phyloP scores from a whole-genome alignment of 2,113 vertebrate genomes.

The Potamarius usumacintae region DNA sequence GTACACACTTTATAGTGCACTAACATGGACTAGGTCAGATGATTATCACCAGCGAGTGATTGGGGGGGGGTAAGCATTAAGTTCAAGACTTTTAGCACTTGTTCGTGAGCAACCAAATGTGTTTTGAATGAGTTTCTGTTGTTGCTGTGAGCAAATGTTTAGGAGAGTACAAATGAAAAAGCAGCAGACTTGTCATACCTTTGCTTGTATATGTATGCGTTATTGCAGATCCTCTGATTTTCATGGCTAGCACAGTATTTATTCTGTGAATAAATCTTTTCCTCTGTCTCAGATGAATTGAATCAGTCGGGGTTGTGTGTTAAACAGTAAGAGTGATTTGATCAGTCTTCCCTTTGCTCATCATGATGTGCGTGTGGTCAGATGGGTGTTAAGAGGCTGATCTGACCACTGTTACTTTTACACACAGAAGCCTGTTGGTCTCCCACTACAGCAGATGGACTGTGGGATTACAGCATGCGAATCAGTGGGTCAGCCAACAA shows the following conservation, averaged over 20 bases:
- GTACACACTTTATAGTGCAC: constrained; percentile 2
- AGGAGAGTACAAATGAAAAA: background rate
- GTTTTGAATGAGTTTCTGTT: background rate
- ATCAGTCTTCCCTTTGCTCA: background rate
- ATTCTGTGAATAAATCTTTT: constrained; percentile 44
- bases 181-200: background rate
- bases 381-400: background rate
- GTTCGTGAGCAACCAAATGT: constrained; percentile 7
- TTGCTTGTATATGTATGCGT: constrained; percentile 4
- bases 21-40: background rate
- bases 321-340: background rate
- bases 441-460: constrained; percentile 33
- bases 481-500: constrained; percentile 40
- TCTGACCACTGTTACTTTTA: background rate
- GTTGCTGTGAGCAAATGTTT: background rate
- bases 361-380: background rate
- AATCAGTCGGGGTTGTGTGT: constrained; percentile 18
- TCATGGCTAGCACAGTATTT: constrained; percentile 38
- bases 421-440: constrained; percentile 12
- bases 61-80: background rate
- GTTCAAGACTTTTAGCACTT: background rate
- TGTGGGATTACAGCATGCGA: constrained; percentile 38
- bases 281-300: constrained; percentile 23
- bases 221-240: constrained; percentile 23
- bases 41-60: constrained; percentile 4